phyloP scores from a whole-genome alignment of 1,140 invertebrate genomes.

The Lasaia peninsularis region DNA sequence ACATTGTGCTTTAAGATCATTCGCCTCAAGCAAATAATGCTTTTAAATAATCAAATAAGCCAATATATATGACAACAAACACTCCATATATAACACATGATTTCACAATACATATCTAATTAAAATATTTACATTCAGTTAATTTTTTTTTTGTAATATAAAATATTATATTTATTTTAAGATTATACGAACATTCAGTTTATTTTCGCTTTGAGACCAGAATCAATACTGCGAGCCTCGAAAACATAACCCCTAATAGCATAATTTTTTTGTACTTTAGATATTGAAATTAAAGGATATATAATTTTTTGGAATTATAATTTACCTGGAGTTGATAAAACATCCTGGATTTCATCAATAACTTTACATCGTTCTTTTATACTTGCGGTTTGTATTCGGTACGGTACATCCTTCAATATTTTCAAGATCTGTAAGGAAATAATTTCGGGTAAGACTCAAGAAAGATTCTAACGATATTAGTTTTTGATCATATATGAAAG shows the following conservation, averaged over 20 bases:
- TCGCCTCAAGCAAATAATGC: too few relatives aligned
- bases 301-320: conserved; percentile 23
- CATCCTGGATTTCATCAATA: conserved; percentile 83
- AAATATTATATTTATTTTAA: too few relatives aligned
- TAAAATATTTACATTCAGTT: too few relatives aligned
- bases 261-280: not conserved
- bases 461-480: not conserved
- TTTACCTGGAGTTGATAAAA: conserved; percentile 86
- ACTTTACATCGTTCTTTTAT: conserved; percentile 84
- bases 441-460: conserved; percentile 20
- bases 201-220: not conserved
- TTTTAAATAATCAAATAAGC: too few relatives aligned
- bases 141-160: too few relatives aligned
- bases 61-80: too few relatives aligned
- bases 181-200: too few relatives aligned
- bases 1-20: too few relatives aligned
- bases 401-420: conserved; percentile 88
- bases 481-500: conserved; percentile 20
- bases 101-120: too few relatives aligned
- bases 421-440: conserved; percentile 81
- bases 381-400: conserved; percentile 86
- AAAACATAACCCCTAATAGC: not conserved
- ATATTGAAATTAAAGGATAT: not conserved
- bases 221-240: not conserved
- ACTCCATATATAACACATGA: too few relatives aligned